Percentiles rank a stretch among this genome's conserved stretches.
These are phyloP conservation scores for Camponotus fellah DNA, from an alignment of 2,888 invertebrate species.

Conservation along the genomic window DNA sequence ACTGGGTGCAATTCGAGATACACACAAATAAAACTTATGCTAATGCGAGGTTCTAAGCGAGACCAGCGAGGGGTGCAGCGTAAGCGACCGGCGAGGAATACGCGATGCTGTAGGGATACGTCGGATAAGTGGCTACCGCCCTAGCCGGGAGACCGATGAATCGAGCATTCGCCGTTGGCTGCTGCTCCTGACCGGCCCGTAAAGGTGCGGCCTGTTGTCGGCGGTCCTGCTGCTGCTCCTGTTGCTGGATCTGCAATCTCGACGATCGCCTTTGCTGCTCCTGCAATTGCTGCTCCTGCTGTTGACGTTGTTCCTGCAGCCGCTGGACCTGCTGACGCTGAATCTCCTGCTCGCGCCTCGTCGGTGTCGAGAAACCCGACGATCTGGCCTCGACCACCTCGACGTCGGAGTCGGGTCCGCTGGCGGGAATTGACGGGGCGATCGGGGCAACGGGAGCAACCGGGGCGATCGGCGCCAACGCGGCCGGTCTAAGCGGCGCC, in stretches of 20 bases:
- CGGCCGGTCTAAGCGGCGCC: slow-evolving; percentile 81
- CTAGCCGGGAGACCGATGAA: slow-evolving; percentile 69
- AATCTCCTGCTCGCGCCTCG: slow-evolving; percentile 59
- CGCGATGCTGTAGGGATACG: slow-evolving; percentile 72
- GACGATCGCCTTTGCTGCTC: slow-evolving; percentile 86
- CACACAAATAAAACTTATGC: slow-evolving; percentile 39
- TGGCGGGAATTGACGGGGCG: slow-evolving; percentile 75
- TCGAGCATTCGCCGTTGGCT: slow-evolving; percentile 71
- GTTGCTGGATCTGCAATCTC: slow-evolving; percentile 77
- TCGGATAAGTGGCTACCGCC: slow-evolving; percentile 74
- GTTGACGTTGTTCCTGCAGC: slow-evolving; percentile 75
- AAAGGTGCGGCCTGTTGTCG: slow-evolving; percentile 44
- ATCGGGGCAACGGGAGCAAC: slow-evolving; percentile 67
- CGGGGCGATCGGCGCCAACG: slow-evolving; percentile 65
- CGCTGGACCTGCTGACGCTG: slow-evolving; percentile 64
- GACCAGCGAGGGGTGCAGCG: slow-evolving; percentile 77
- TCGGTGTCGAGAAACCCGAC: slow-evolving; percentile 72
- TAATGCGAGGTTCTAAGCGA: slow-evolving; percentile 77
- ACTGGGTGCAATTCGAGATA: slow-evolving; percentile 7
- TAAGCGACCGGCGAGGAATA: slow-evolving; percentile 82
- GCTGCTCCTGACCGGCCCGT: slow-evolving; percentile 50
- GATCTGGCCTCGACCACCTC: slow-evolving; percentile 81
- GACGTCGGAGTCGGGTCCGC: slow-evolving; percentile 83
- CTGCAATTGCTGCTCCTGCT: slow-evolving; percentile 79
- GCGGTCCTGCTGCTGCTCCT: slow-evolving; percentile 79